Evolutionary conservation across 1,140 invertebrate genomes (phyloP).

Genomic region (Hermatobates lingyangjiaoensis): DNA sequence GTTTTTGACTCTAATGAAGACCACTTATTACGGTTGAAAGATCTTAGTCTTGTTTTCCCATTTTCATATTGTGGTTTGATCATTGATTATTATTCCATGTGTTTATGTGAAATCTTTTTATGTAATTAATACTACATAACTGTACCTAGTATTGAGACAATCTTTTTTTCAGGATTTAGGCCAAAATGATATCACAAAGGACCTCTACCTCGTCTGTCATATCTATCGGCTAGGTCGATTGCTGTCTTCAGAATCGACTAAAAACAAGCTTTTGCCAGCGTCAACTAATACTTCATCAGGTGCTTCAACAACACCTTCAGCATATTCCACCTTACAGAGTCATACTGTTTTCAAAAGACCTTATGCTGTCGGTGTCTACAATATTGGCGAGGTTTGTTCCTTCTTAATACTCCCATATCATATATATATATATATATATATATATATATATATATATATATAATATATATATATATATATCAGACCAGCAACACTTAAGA

Average conservation of each 20-base stretch:
- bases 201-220: constrained; percentile 71
- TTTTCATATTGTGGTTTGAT: too few relatives aligned
- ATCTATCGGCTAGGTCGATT: constrained; percentile 73
- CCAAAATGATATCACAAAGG: constrained; percentile 55
- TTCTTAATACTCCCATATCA: neutral
- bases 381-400: constrained; percentile 21
- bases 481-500: too few relatives aligned
- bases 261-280: constrained; percentile 35
- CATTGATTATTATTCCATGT: too few relatives aligned
- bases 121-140: too few relatives aligned
- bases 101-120: too few relatives aligned
- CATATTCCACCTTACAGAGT: neutral
- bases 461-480: too few relatives aligned
- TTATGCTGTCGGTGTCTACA: constrained; percentile 62
- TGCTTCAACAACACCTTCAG: neutral
- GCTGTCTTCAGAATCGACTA: constrained; percentile 54
- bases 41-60: too few relatives aligned
- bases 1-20: too few relatives aligned
- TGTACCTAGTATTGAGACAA: too few relatives aligned
- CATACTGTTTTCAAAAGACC: constrained; percentile 59
- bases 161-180: constrained; percentile 41
- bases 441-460: too few relatives aligned
- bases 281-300: neutral
- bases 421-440: too few relatives aligned
- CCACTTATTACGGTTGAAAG: too few relatives aligned